Evolutionary conservation across 1,140 invertebrate genomes (phyloP).

Genomic region (Drosophila lowei): DNA sequence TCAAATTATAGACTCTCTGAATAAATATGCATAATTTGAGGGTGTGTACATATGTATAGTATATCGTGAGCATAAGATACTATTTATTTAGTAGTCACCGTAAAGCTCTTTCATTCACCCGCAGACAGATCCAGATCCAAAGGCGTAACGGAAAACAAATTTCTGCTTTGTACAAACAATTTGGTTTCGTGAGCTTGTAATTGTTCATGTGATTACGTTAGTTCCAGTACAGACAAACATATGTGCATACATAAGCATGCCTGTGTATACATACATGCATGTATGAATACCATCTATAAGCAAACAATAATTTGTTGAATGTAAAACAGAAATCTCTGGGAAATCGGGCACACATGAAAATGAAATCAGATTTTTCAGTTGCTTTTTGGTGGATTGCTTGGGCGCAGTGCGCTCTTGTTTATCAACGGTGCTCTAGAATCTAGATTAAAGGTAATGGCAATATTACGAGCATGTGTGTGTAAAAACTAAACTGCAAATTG

Average conservation of each 20-base stretch:
- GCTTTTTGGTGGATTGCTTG: constrained; percentile 24
- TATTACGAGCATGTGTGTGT: constrained; percentile 47
- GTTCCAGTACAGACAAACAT: constrained; percentile 29
- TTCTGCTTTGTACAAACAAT: constrained; percentile 55
- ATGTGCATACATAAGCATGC: constrained; percentile 19
- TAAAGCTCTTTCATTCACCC: constrained; percentile 3
- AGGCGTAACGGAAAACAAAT: constrained; percentile 56
- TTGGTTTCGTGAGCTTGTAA: constrained; percentile 61
- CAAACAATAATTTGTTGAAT: constrained; percentile 51
- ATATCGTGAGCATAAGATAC: neutral
- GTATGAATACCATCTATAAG: constrained; percentile 23
- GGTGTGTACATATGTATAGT: no score
- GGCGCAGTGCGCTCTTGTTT: constrained; percentile 40
- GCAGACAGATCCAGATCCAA: constrained; percentile 31
- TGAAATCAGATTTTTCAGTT: constrained; percentile 30
- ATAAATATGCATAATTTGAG: neutral
- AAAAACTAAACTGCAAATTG: constrained; percentile 60
- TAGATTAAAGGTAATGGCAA: constrained; percentile 60
- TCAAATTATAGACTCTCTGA: constrained; percentile 19
- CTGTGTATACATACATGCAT: constrained; percentile 15
- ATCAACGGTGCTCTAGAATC: constrained; percentile 53
- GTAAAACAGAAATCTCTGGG: constrained; percentile 23
- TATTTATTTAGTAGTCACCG: neutral
- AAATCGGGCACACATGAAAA: constrained; percentile 56
- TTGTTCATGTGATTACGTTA: constrained; percentile 64